Evolutionary conservation across 1,140 invertebrate species (phyloP).

Genomic region (Pomacea maculata): DNA sequence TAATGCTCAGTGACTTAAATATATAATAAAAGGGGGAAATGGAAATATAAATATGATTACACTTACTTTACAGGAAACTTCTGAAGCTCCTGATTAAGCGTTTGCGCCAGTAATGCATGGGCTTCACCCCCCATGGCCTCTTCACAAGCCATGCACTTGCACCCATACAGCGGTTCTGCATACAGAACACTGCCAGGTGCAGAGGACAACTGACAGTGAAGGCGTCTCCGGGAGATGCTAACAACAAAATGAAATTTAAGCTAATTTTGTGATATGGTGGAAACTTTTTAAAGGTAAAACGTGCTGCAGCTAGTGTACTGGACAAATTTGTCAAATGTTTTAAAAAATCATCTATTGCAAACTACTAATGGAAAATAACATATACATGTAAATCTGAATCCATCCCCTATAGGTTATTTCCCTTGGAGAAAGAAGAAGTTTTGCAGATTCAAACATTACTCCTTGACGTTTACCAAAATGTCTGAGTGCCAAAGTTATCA

Average conservation of each 20-base stretch:
- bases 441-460: too few relatives aligned
- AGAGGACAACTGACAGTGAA: slow-evolving; percentile 14
- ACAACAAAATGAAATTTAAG: not conserved
- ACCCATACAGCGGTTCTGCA: slow-evolving; percentile 47
- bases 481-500: too few relatives aligned
- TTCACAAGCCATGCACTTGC: slow-evolving; percentile 52
- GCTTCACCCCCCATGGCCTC: slow-evolving; percentile 46
- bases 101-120: slow-evolving; percentile 34
- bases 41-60: too few relatives aligned
- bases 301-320: too few relatives aligned
- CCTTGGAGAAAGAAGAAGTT: too few relatives aligned
- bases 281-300: too few relatives aligned
- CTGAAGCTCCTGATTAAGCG: slow-evolving; percentile 33
- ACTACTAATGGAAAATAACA: not conserved
- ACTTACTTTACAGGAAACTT: slow-evolving; percentile 45
- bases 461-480: too few relatives aligned
- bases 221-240: slow-evolving; percentile 8
- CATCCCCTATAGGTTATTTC: too few relatives aligned
- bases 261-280: not conserved
- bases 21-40: too few relatives aligned
- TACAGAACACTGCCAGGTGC: slow-evolving; percentile 31
- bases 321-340: too few relatives aligned
- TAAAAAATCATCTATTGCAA: too few relatives aligned
- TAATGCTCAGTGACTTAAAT: not conserved
- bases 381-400: not conserved